Base-by-base conservation (phyloP, 2,888 invertebrate species). In the Exocentrus adspersus region DNA sequence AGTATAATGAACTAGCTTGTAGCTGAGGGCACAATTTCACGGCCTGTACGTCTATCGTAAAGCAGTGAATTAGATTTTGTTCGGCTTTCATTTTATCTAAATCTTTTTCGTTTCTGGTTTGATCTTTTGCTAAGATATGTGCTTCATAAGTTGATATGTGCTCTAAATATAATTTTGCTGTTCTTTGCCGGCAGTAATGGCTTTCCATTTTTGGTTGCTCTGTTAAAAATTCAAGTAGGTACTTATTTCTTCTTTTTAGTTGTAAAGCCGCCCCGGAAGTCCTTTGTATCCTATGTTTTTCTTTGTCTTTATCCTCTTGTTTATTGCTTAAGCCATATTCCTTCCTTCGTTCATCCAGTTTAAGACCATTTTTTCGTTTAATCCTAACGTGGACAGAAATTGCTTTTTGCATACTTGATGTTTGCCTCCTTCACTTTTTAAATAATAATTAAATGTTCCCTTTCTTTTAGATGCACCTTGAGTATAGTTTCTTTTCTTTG, bases 1-100 rank as follows among this genome's bases (percentile, higher is more conserved):
- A 37, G 9, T 37, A 2, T 24, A 24, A 24, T 24, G 24, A 24
- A 69, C 75, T 78, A 32, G 75, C 75, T 10, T 54, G 43, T 16
- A 76, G 28, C 4, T 16, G 65, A 32, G 76, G 75, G 28, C 72
- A 77, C 17, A 77, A 51, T 62, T 75, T 76, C 3, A 78, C 75
- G 37, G 75, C 73, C 50, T 76, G 75, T 12, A 60, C 60, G 37
- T 54, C 52, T 48, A 61, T 54, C 9, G 61, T 54, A 32, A 60
- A 60, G 37, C 60, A 60, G 37, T 61, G 41, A 53, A 60, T 53
- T 21, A 53, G 32, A 32, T 53, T 37, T 42, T 54, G 12, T 45
- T 62, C 51, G 30, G 62, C 59, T 42, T 45, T 65, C 21, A 59
- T 54, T 46, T 59, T 62, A 20, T 62, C 62, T 51, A 46, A 43